Evolutionary conservation across 2,797 vertebrate species (phyloP), one percentile per base, ranked within the genome.

Genomic region (Salmo trutta): DNA sequence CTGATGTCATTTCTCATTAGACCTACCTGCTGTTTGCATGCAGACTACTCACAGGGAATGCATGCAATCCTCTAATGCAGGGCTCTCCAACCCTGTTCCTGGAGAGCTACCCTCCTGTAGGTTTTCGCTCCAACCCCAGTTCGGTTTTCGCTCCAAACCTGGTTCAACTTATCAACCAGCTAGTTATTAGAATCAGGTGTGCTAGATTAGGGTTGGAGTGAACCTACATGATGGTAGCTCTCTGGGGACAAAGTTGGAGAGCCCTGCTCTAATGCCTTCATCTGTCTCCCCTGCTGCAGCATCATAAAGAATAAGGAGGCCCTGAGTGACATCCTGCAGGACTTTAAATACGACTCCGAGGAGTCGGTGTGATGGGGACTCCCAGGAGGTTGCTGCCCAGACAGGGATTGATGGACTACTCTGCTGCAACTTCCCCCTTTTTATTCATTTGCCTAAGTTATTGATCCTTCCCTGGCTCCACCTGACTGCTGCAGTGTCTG

Each of bases 261-360:
- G 41, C 41, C 41, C 41, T 47, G 10, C 41, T 47, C 41, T 47
- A 12, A 47, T 47, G 41, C 41, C 41, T 47, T 10, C 41, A 47
- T 14, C 41, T 10, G 41, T 47, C 41, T 12, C 69, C 47, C 73
- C 3, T 76, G 36, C 2, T 76, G 29, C 93, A 99, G 98, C 90
- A 95, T 98, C 93, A 97, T 98, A 94, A 97, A 97, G 95, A 98
- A 94, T 94, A 96, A 96, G 87, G 96, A 97, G 86, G 95, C 94
- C 86, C 94, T 98, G 94, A 97, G 96, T 82, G 96, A 99, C 91
- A 95, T 98, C 93, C 95, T 99, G 91, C 97, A 98, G 92, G 98
- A 99, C 87, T 94, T 99, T 89, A 99, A 96, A 91, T 98, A 97
- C 75, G 97, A 99, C 92, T 97, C 96, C 0, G 98, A 99, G 90